Conservation (phyloP, 2,797 vertebrate genomes). For the Podarcis lilfordi region DNA sequence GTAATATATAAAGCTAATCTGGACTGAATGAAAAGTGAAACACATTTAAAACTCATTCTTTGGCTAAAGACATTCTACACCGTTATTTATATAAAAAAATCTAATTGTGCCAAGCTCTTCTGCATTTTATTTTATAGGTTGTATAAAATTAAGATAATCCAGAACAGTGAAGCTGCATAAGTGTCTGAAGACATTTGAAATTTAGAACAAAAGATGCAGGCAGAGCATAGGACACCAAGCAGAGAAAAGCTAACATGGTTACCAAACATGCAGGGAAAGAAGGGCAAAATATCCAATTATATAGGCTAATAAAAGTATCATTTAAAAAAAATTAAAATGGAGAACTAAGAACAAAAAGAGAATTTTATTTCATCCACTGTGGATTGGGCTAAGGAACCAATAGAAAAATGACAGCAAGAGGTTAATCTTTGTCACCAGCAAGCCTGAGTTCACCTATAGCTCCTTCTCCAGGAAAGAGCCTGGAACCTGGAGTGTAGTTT, state of each 20-base stretch:
- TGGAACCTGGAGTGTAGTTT: background rate
- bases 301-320: constrained; percentile 34
- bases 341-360: background rate
- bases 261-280: background rate
- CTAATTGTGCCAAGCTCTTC: background rate
- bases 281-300: background rate
- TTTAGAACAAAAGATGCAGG: background rate
- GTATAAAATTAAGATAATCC: background rate
- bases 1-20: constrained; percentile 39
- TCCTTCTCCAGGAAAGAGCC: background rate
- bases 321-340: background rate
- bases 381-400: background rate
- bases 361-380: background rate
- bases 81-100: background rate
- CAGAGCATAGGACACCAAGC: background rate
- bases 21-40: constrained; percentile 54
- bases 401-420: background rate
- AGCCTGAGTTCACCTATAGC: background rate
- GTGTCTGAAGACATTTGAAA: background rate
- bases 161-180: background rate
- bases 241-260: background rate
- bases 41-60: constrained; percentile 6
- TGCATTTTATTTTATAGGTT: background rate
- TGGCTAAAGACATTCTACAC: constrained; percentile 27
- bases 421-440: background rate